These are phyloP conservation scores for Gallinago paraguaiae DNA, from an alignment of 2,113 vertebrate species.

Conservation along the genomic window DNA sequence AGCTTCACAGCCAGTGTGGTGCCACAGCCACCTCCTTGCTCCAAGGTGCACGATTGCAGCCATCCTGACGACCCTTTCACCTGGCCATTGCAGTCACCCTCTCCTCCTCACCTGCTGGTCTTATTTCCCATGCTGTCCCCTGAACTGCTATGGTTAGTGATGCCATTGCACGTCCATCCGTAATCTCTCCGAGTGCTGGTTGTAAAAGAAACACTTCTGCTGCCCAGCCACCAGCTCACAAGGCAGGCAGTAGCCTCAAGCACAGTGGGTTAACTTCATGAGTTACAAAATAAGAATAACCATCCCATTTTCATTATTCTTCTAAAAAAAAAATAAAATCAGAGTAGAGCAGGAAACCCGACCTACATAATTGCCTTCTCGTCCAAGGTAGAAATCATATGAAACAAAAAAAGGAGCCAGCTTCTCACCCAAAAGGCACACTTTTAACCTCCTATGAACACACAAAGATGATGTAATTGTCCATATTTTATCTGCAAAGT, in stretches of 20 bases:
- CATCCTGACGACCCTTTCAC: neutral
- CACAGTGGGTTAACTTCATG: neutral
- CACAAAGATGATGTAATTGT: neutral
- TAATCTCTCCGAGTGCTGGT: fast-evolving
- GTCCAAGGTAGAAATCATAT: neutral
- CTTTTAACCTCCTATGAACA: neutral
- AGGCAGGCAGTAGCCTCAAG: neutral
- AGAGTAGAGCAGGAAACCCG: neutral
- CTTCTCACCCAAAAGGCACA: neutral
- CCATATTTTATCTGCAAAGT: neutral
- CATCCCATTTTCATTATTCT: neutral
- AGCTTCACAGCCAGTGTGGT: neutral
- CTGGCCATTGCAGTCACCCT: neutral
- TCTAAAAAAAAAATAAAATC: neutral
- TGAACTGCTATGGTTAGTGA: neutral
- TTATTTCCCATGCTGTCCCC: neutral
- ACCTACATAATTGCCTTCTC: neutral
- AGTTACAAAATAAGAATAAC: neutral
- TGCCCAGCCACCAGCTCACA: neutral
- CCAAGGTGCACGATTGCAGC: neutral
- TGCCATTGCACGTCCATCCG: fast-evolving
- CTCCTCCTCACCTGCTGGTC: neutral
- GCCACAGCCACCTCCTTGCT: neutral
- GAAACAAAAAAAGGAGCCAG: neutral
- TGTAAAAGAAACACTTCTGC: neutral